Base-by-base conservation (phyloP, 2,888 invertebrate genomes). In the Aquatica leii region DNA sequence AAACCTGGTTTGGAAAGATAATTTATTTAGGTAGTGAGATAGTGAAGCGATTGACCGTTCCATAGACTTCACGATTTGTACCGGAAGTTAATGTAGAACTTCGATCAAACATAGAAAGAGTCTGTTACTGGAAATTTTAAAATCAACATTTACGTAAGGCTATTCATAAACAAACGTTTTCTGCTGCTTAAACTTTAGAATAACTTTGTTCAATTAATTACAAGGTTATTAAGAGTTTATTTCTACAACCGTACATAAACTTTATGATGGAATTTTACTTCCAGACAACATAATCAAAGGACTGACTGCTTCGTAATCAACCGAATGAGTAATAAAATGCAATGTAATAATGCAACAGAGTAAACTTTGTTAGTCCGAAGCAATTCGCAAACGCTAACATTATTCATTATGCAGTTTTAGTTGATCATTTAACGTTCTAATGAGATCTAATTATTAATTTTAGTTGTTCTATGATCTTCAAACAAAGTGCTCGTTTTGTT, bases 11-110 rank as follows among this genome's bases (percentile, higher is more conserved):
- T 43, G 43, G 37, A 51, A 62, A 52, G 53, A 62, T 62, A 65
- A 66, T 66, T 62, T 62, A 66, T 66, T 66, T 66, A 63, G 56
- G 55, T 46, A 59, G 59, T 63, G 59, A 66, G 56, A 66, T 66
- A 63, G 59, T 63, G 66, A 57, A 55, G 50, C 66, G 56, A 66
- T 66, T 66, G 66, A 66, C 66, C 66, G 62, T 60, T 62, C 59
- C 52, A 62, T 59, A 62, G 62, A 62, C 59, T 59, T 46, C 52
- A 40, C 52, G 59, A 63, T 63, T 63, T 63, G 63, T 55, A 57
- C 53, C 54, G 54, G 59, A 58, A 59, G 59, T 56, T 61, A 51
- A 48, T 48, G 61, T 50, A 43, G 51, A 62, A 48, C 49, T 62
- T 35, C 55, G 61, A 61, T 61, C 55, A 55, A 61, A 61, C 50